Evolutionary conservation across 2,113 vertebrate genomes (phyloP), one percentile per base, ranked within the genome.

Genomic region (Trematomus loennbergii): DNA sequence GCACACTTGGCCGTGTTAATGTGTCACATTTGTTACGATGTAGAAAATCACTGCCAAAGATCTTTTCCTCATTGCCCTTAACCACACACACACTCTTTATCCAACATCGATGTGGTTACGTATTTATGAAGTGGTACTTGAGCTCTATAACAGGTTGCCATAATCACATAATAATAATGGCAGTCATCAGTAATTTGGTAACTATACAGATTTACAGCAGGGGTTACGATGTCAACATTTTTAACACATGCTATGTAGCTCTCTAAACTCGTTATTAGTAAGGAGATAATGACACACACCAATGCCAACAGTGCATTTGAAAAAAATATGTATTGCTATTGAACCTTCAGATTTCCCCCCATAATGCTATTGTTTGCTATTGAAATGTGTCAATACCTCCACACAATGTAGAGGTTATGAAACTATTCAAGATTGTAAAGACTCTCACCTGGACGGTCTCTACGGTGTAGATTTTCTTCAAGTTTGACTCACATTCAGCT

Each of bases 391-490:
- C 36, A 40, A 40, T 7, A 8, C 5, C 36, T 40, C 36, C 36
- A 40, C 8, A 40, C 36, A 40, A 40, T 40, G 36, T 8, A 40
- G 36, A 40, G 7, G 36, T 40, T 40, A 40, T 40, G 36, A 8
- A 40, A 40, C 36, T 40, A 40, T 40, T 12, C 9, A 70, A 13
- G 8, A 69, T 12, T 29, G 15, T 61, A 36, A 68, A 80, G 59
- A 1, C 12, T 87, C 90, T 92, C 76, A 98, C 98, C 97, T 99
- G 98, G 13, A 99, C 96, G 4, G 96, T 98, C 16, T 96, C 96
- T 12, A 98, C 97, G 0, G 96, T 97, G 81, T 99, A 99, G 90
- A 99, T 98, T 90, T 97, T 99, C 94, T 97, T 99, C 92, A 98
- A 85, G 74, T 98, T 98, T 3, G 96, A 98, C 40, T 97, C 97